Conservation (phyloP, 2,113 vertebrate species). For the Morone saxatilis region DNA sequence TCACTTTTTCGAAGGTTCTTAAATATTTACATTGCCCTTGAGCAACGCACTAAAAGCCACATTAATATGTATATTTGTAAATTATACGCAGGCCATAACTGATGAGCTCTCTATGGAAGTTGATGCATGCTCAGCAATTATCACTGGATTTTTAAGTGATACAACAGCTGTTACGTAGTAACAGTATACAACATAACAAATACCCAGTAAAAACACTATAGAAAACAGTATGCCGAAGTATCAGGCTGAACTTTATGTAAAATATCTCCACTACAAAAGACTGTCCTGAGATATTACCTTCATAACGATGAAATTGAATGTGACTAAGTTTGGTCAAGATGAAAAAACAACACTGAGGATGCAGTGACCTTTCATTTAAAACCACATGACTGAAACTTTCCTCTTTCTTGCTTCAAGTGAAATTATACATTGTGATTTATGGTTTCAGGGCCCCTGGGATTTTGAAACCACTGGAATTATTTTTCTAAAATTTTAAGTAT, state of each 20-base stretch:
- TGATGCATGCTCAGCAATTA: constrained; percentile 22
- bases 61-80: no score
- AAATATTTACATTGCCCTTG: no score
- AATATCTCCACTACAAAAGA: background rate
- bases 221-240: background rate
- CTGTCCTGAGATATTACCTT: background rate
- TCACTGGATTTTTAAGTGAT: constrained; percentile 1
- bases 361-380: background rate
- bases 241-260: constrained; percentile 3
- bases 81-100: background rate
- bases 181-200: background rate
- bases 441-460: background rate
- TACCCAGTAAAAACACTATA: constrained; percentile 6
- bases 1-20: no score
- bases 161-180: constrained; percentile 9
- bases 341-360: constrained; percentile 6
- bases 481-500: background rate
- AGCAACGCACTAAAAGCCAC: no score
- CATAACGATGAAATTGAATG: background rate
- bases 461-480: background rate
- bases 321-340: constrained; percentile 1
- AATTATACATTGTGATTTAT: constrained; percentile 8
- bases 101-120: background rate
- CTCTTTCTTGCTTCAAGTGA: background rate
- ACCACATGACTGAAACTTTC: constrained; percentile 1